A percentile compares a stretch with the other conserved stretches of the same genome.
Conservation (phyloP, 2,113 vertebrate genomes). For the Mesoclemmys tuberculata region DNA sequence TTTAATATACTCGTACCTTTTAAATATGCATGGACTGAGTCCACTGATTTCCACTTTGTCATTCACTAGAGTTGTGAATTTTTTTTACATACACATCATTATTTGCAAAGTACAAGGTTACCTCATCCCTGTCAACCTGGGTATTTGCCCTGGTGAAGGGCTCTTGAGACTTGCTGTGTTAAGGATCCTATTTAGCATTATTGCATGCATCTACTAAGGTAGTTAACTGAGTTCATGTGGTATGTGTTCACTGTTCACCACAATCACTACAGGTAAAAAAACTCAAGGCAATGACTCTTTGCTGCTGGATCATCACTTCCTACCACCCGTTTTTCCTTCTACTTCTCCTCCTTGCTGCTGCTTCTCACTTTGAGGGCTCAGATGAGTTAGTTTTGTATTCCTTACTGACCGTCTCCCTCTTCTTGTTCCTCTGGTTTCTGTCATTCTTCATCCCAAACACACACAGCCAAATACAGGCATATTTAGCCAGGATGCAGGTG, state of each 20-base stretch:
- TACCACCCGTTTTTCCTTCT: accelerated
- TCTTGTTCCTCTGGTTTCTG: not conserved
- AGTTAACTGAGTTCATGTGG: accelerated
- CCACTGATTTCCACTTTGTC: not conserved
- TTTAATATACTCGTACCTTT: not conserved
- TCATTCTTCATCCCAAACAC: not conserved
- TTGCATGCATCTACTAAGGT: not conserved
- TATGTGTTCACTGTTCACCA: not conserved
- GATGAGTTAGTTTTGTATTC: not conserved
- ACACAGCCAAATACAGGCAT: not conserved
- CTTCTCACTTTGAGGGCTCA: not conserved
- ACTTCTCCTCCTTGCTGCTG: not conserved
- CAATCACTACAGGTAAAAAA: not conserved
- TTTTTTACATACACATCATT: not conserved
- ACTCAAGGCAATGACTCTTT: not conserved
- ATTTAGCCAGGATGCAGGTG: not conserved
- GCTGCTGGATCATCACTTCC: not conserved
- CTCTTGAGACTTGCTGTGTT: not conserved
- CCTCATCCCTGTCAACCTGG: not conserved
- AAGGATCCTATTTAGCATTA: not conserved
- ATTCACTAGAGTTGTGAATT: not conserved
- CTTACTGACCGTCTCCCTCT: accelerated
- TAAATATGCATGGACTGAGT: not conserved
- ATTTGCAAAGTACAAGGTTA: not conserved
- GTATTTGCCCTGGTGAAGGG: not conserved